Conservation (phyloP, 2,888 invertebrate species). For the Temnothorax unifasciatus region DNA sequence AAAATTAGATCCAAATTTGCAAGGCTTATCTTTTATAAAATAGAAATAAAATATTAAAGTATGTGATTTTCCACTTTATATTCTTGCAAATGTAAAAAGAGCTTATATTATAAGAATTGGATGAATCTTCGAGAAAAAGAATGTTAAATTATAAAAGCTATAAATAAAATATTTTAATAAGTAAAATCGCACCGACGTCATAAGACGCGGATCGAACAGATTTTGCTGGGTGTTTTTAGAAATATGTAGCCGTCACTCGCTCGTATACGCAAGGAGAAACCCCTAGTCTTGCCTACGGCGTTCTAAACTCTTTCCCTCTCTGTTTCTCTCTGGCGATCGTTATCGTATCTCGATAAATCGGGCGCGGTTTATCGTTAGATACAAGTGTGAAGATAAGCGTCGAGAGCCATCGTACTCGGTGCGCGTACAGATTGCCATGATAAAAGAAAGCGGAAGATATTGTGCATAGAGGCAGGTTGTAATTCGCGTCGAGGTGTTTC, state of each 20-base stretch:
- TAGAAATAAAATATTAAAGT: not conserved
- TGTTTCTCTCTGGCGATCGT: constrained; percentile 67
- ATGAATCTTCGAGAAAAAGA: not conserved
- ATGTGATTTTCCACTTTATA: not conserved
- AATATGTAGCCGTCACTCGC: constrained; percentile 40
- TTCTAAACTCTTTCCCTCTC: constrained; percentile 66
- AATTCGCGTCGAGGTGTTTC: constrained; percentile 16
- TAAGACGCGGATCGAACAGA: constrained; percentile 12
- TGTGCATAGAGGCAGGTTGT: constrained; percentile 37
- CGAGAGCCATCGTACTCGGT: constrained; percentile 61
- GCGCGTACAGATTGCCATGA: constrained; percentile 25
- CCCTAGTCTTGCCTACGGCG: constrained; percentile 71
- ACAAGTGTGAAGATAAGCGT: constrained; percentile 62
- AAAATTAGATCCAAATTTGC: not conserved
- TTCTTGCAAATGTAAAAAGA: not conserved
- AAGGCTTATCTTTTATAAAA: not conserved
- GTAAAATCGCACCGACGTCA: not conserved
- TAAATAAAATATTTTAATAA: constrained; percentile 34
- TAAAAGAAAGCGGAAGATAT: constrained; percentile 51
- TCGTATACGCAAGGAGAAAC: constrained; percentile 64
- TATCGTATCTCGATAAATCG: constrained; percentile 76
- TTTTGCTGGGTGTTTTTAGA: constrained; percentile 54
- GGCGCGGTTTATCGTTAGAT: constrained; percentile 74
- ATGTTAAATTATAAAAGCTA: not conserved
- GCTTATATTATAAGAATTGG: not conserved